Evolutionary conservation across 2,888 invertebrate species (phyloP).

Genomic region (Yponomeuta sedellus): DNA sequence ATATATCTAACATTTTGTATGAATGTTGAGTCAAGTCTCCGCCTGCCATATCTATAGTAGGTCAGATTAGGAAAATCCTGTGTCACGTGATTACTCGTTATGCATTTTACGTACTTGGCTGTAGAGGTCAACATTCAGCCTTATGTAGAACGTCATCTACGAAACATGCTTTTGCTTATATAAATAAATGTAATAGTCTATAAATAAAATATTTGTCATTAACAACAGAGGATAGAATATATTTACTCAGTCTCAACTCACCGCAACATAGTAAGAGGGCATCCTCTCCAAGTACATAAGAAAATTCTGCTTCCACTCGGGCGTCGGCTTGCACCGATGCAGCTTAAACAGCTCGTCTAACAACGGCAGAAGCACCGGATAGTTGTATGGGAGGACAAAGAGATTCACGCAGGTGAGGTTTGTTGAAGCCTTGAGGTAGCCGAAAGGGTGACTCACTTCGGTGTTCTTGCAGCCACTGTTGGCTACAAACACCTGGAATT

Average conservation of each 20-base stretch:
- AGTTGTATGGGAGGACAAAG: conserved; percentile 99
- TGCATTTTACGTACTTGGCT: too few relatives aligned
- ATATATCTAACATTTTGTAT: too few relatives aligned
- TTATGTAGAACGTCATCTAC: too few relatives aligned
- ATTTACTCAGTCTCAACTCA: conserved; percentile 45
- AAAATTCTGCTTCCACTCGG: conserved; percentile 95
- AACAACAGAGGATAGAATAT: too few relatives aligned
- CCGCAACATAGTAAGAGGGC: conserved; percentile 95
- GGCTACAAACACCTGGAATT: conserved; percentile 86
- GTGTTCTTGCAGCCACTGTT: conserved; percentile 89
- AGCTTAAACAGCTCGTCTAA: conserved; percentile 96
- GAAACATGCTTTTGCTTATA: too few relatives aligned
- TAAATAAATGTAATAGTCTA: too few relatives aligned
- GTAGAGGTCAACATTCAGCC: too few relatives aligned
- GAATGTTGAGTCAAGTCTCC: too few relatives aligned
- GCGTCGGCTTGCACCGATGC: conserved; percentile 92
- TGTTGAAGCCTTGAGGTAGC: conserved; percentile 97
- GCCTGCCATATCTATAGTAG: too few relatives aligned
- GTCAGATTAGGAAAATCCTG: too few relatives aligned
- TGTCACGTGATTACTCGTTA: too few relatives aligned
- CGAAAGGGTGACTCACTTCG: conserved; percentile 95
- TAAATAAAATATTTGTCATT: too few relatives aligned
- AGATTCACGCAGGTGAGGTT: conserved; percentile 95
- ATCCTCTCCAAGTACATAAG: conserved; percentile 96
- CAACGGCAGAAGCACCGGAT: conserved; percentile 93